Base-by-base conservation (phyloP, 2,113 vertebrate species). In the Pandion haliaetus region DNA sequence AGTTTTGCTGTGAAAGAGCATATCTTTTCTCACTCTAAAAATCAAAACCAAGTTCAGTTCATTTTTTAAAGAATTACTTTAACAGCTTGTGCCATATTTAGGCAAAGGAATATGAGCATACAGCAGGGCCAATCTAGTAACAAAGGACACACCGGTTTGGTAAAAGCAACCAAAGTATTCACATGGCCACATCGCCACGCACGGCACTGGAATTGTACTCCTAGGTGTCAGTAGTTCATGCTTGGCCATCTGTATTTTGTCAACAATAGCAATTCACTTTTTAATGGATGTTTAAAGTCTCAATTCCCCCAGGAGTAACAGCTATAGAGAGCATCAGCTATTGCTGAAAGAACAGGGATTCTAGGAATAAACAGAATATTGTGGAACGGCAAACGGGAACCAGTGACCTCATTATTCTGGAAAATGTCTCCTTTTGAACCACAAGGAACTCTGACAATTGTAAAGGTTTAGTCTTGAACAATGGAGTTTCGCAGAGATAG, bases 251-350 rank as follows among this genome's bases (percentile, higher is more conserved):
- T 98, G 96, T 91, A 96, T 97, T 98, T 96, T 97, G 96, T 98
- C 95, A 97, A 96, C 95, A 97, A 96, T 96, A 86, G 87, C 91
- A 97, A 97, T 94, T 96, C 94, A 85, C 95, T 95, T 97, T 96
- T 98, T 96, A 97, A 98, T 96, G 95, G 94, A 96, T 94, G 94
- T 95, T 95, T 97, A 97, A 96, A 96, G 65, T 95, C 96, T 97
- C 91, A 82, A 11, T 86, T 89, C 97, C 94, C 95, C 47, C 3
- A 44, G 91, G 92, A 97, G 40, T 91, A 94, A 84, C 83, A 90
- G 86, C 92, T 91, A 93, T 65, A 95, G 96, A 97, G 93, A 97
- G 74, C 95, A 97, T 97, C 93, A 96, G 78, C 88, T 92, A 93
- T 96, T 95, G 95, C 95, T 95, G 96, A 97, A 97, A 96, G 93